These are phyloP conservation scores for Argopecten irradians DNA, from an alignment of 1,140 invertebrate genomes.

Conservation along the genomic window DNA sequence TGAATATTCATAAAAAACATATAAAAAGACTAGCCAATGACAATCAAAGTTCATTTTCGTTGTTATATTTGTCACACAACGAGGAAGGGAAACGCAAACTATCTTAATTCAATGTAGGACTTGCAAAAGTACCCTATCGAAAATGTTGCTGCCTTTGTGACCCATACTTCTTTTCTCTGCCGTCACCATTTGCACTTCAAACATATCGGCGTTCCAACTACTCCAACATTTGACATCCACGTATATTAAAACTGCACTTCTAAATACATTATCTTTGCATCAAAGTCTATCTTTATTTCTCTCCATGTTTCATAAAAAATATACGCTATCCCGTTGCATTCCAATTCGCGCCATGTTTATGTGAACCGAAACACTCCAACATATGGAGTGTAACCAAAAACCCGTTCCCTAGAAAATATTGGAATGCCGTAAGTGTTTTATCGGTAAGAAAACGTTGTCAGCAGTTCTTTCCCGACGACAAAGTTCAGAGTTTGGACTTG, in stretches of 20 bases:
- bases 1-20: not conserved
- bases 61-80: not conserved
- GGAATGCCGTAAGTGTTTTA: not conserved
- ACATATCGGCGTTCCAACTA: not conserved
- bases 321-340: not conserved
- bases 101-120: not conserved
- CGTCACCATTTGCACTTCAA: not conserved
- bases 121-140: not conserved
- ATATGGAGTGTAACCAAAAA: not conserved
- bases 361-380: not conserved
- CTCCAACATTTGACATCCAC: not conserved
- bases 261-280: not conserved
- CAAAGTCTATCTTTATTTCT: not conserved
- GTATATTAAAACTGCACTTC: constrained; percentile 17
- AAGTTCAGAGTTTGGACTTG: no score
- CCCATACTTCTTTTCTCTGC: not conserved
- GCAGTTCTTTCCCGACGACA: not conserved
- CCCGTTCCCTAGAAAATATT: not conserved
- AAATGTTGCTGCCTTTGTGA: not conserved
- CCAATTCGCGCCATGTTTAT: not conserved
- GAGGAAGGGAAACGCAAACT: not conserved
- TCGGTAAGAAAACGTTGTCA: not conserved
- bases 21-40: not conserved
- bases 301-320: not conserved
- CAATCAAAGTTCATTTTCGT: not conserved